Base-by-base conservation (phyloP, 2,113 vertebrate species). In the Macquaria ambigua region DNA sequence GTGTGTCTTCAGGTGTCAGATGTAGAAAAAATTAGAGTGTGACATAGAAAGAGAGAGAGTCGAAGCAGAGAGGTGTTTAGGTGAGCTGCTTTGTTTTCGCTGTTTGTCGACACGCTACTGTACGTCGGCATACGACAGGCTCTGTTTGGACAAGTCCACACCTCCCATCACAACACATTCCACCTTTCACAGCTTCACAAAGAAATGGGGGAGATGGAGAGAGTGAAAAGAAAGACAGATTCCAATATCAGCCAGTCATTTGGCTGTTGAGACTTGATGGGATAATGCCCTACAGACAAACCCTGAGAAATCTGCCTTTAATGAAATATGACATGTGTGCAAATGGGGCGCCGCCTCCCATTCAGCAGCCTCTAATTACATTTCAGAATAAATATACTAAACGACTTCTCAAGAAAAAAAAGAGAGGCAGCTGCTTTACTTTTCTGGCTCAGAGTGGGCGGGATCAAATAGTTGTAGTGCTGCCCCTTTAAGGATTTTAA, bases 251-350 rank as follows among this genome's bases (percentile, higher is more conserved):
- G 97, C 96, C 97, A 97, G 97, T 97, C 96, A 97, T 97, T 97
- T 96, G 96, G 95, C 96, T 97, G 97, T 97, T 97, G 95, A 97
- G 97, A 97, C 97, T 97, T 97, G 97, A 98, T 96, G 96, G 96
- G 96, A 96, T 97, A 97, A 98, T 97, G 97, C 97, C 97, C 97
- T 96, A 94, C 96, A 97, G 93, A 92, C 90, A 92, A 93, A 92
- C 74, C 74, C 83, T 11, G 95, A 97, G 97, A 97, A 97, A 97
- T 96, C 95, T 96, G 97, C 97, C 97, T 97, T 97, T 98, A 98
- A 99, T 98, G 97, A 98, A 98, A 97, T 97, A 97, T 98, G 98
- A 99, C 98, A 98, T 97, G 97, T 97, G 97, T 97, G 97, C 97
- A 97, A 97, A 97, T 91, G 96, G 97, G 97, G 96, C 96, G 95